phyloP scores from a whole-genome alignment of 2,888 invertebrate species.

The Clepsis dumicolana region DNA sequence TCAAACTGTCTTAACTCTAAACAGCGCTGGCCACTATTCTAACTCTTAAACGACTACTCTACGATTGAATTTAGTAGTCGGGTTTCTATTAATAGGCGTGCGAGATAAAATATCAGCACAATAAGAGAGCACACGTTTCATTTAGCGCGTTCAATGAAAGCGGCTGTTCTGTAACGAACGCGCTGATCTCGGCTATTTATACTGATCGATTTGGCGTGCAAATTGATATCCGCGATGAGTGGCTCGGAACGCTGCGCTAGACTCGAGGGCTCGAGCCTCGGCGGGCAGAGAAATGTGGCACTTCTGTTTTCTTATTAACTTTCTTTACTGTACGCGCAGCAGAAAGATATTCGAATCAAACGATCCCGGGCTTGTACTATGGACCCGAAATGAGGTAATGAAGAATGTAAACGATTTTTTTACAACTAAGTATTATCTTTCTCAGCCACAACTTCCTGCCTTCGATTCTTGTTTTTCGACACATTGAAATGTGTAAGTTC shows the following conservation, averaged over 20 bases:
- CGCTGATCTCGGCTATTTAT: slow-evolving; percentile 67
- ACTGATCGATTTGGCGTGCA: slow-evolving; percentile 78
- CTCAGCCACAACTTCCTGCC: too few species aligned
- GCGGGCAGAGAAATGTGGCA: slow-evolving; percentile 9
- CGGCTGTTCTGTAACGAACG: slow-evolving; percentile 50
- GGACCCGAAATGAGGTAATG: too few species aligned
- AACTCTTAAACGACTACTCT: not conserved
- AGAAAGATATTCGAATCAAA: not conserved
- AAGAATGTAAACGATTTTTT: too few species aligned
- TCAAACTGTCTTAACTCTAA: not conserved
- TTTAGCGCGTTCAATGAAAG: slow-evolving; percentile 43
- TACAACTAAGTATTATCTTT: too few species aligned
- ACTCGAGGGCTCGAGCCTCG: not conserved
- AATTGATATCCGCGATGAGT: slow-evolving; percentile 65
- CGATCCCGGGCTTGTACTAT: not conserved
- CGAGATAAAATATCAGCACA: slow-evolving; percentile 2
- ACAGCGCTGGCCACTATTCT: not conserved
- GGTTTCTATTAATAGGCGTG: not conserved
- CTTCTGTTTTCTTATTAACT: slow-evolving; percentile 8
- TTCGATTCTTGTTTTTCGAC: too few species aligned
- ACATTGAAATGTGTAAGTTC: too few species aligned
- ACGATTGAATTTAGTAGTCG: not conserved
- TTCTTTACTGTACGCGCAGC: not conserved
- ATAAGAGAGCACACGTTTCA: slow-evolving; percentile 30
- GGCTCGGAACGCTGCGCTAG: slow-evolving; percentile 43